A percentile compares a stretch with the other conserved stretches of the same genome.
Conservation (phyloP, 2,113 vertebrate species). For the Leptodactylus fuscus region DNA sequence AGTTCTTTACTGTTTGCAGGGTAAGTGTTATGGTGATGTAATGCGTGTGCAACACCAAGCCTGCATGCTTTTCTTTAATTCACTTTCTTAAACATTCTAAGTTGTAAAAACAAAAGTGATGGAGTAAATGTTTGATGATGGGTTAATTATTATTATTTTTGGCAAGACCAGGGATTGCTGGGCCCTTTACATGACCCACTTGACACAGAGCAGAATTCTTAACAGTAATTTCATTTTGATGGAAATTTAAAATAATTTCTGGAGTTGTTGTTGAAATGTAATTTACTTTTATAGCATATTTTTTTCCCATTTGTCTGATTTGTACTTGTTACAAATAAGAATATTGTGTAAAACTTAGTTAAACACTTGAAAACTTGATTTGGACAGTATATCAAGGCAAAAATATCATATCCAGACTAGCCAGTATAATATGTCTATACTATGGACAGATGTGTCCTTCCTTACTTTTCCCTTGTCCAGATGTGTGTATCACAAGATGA, state of each 20-base stretch:
- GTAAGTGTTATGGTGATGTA: slow-evolving; percentile 70
- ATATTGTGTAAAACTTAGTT: too few species aligned
- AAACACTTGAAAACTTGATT: too few species aligned
- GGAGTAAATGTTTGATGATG: slow-evolving; percentile 6
- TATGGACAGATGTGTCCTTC: too few species aligned
- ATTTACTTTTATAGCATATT: background rate
- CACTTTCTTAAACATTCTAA: slow-evolving; percentile 38
- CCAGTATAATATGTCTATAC: too few species aligned
- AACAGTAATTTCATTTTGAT: background rate
- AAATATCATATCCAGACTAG: too few species aligned
- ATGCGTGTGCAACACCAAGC: background rate
- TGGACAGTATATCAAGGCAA: too few species aligned
- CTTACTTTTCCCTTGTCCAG: too few species aligned
- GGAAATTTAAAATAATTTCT: background rate
- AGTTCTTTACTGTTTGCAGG: slow-evolving; percentile 87
- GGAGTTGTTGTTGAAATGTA: background rate
- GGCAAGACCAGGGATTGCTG: background rate
- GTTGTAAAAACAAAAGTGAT: slow-evolving; percentile 42
- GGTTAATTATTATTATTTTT: slow-evolving; percentile 54
- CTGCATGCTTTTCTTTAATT: slow-evolving; percentile 11
- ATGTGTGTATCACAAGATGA: too few species aligned
- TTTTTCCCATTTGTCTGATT: background rate
- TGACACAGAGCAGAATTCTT: background rate
- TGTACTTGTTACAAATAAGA: background rate
- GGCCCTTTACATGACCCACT: slow-evolving; percentile 22